Evolutionary conservation across 2,797 vertebrate species (phyloP).

Genomic region (Allobates femoralis): DNA sequence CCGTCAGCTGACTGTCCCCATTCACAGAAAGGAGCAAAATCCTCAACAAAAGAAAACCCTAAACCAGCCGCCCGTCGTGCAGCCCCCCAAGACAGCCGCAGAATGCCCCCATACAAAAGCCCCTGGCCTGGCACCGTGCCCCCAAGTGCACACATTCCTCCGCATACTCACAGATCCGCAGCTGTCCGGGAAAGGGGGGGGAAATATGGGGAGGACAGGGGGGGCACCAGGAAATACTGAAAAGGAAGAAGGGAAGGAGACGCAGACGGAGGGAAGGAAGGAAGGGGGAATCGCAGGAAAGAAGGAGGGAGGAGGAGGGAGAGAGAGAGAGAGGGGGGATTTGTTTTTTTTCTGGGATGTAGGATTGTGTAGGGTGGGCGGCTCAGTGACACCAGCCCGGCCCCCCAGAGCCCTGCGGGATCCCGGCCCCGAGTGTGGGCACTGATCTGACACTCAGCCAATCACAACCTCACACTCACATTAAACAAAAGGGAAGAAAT

Average conservation of each 20-base stretch:
- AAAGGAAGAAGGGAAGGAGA: conserved; percentile 59
- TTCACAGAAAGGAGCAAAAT: no score
- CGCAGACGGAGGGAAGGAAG: conserved; percentile 62
- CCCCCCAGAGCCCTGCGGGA: conserved; percentile 71
- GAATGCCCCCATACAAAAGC: no score
- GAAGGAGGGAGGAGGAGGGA: conserved; percentile 42
- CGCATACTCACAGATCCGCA: conserved; percentile 71
- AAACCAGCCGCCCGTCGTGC: not conserved
- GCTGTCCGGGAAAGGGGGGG: conserved; percentile 63
- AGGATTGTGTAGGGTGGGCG: conserved; percentile 62
- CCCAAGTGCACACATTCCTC: conserved; percentile 39
- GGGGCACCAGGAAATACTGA: conserved; percentile 53
- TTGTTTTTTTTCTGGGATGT: conserved; percentile 55
- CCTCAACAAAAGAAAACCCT: conserved; percentile 73
- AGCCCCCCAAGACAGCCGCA: no score
- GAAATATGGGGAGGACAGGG: not conserved
- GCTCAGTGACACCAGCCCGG: conserved; percentile 70
- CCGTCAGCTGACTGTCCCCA: conserved; percentile 78
- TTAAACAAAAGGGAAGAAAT: conserved; percentile 76
- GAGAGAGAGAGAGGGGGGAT: conserved; percentile 63
- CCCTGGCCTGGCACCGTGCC: no score
- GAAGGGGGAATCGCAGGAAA: conserved; percentile 33
- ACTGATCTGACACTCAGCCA: conserved; percentile 78
- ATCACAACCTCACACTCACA: conserved; percentile 76
- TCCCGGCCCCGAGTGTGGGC: conserved; percentile 70